A percentile compares a stretch with the other conserved stretches of the same genome.
These are phyloP conservation scores for Plectropomus leopardus DNA, from an alignment of 2,113 vertebrate species.

Conservation along the genomic window DNA sequence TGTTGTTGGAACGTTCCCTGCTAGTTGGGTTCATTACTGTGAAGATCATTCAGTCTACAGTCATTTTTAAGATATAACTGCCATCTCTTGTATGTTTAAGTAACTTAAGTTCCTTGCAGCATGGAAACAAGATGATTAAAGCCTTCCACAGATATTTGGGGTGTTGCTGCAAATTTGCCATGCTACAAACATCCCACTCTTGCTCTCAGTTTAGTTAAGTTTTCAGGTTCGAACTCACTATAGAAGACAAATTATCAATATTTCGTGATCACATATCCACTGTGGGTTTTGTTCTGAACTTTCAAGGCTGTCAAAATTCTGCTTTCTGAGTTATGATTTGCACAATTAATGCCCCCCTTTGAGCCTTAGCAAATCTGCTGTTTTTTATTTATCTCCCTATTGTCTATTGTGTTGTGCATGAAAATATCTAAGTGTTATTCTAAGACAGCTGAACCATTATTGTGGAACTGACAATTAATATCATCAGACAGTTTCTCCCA, in stretches of 20 bases:
- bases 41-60: background rate
- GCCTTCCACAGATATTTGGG: background rate
- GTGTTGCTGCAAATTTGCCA: background rate
- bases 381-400: constrained; percentile 4
- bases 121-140: background rate
- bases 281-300: background rate
- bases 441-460: background rate
- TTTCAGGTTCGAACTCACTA: background rate
- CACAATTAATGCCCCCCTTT: constrained; percentile 12
- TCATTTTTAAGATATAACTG: background rate
- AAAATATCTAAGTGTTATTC: background rate
- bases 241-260: background rate
- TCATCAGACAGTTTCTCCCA: background rate
- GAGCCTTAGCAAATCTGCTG: background rate
- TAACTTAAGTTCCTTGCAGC: background rate
- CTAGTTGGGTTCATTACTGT: too few relatives aligned
- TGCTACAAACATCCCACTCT: background rate
- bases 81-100: background rate
- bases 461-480: background rate
- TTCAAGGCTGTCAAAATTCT: constrained; percentile 1
- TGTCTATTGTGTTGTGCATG: constrained; percentile 6
- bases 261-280: background rate
- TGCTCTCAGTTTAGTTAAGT: background rate
- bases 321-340: constrained; percentile 28
- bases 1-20: too few relatives aligned